Evolutionary conservation across 92 coral and sea anemone species (phyloP).

Genomic region (Zoanthus gigantus): DNA sequence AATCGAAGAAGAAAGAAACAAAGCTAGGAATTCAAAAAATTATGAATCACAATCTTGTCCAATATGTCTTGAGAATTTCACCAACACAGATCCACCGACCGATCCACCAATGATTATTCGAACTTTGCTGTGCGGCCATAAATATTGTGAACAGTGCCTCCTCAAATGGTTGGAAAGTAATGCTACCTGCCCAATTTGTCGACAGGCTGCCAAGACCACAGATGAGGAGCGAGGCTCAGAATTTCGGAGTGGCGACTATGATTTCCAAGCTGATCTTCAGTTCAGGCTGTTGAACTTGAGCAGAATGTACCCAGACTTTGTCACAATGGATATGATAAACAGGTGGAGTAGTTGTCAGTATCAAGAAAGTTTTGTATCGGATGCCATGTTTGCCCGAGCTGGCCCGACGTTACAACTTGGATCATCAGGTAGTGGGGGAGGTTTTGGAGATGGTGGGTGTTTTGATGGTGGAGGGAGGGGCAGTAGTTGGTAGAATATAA

Average conservation of each 20-base stretch:
- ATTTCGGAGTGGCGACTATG: slow-evolving; percentile 27
- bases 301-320: slow-evolving; percentile 74
- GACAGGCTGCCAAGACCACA: slow-evolving; percentile 66
- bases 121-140: slow-evolving; percentile 85
- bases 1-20: slow-evolving; percentile 80
- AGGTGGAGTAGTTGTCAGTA: slow-evolving; percentile 74
- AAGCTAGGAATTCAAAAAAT: slow-evolving; percentile 63
- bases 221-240: slow-evolving; percentile 29
- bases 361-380: slow-evolving; percentile 72
- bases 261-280: slow-evolving; percentile 77
- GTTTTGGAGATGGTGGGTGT: slow-evolving; percentile 87
- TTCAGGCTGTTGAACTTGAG: slow-evolving; percentile 73
- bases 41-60: slow-evolving; percentile 84
- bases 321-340: slow-evolving; percentile 68
- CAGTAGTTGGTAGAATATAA: slow-evolving; percentile 68
- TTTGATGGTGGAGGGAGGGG: slow-evolving; percentile 85
- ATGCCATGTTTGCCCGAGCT: slow-evolving; percentile 62
- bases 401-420: slow-evolving; percentile 49
- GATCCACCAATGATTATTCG: slow-evolving; percentile 65
- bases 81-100: slow-evolving; percentile 47
- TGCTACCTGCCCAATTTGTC: slow-evolving; percentile 94
- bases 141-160: slow-evolving; percentile 91
- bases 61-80: slow-evolving; percentile 84
- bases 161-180: slow-evolving; percentile 81
- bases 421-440: slow-evolving; percentile 70